phyloP scores from a whole-genome alignment of 1,140 invertebrate species.

The Diabrotica virgifera region DNA sequence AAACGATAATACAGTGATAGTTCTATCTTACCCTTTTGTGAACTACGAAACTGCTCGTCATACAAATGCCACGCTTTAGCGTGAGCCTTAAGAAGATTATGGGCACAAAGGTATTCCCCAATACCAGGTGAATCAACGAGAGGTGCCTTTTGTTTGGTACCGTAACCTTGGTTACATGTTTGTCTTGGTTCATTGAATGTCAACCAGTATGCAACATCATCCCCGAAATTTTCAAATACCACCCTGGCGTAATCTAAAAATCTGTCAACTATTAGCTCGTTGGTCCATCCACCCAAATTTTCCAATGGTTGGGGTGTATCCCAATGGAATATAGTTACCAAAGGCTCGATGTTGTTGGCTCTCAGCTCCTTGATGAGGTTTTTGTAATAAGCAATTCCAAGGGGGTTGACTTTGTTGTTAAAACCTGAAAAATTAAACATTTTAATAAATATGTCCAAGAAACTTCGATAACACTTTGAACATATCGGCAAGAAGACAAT shows the following conservation, averaged over 20 bases:
- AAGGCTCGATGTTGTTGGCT: conserved; percentile 51
- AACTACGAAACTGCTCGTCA: conserved; percentile 31
- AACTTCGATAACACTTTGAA: no score
- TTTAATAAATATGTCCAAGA: no score
- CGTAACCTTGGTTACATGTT: conserved; percentile 37
- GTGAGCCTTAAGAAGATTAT: conserved; percentile 37
- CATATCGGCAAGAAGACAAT: no score
- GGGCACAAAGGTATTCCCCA: conserved; percentile 37
- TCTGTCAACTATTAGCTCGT: conserved; percentile 41
- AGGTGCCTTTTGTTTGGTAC: conserved; percentile 23
- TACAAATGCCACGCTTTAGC: conserved; percentile 38
- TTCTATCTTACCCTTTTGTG: conserved; percentile 25
- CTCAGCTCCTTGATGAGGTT: conserved; percentile 55
- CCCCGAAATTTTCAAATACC: conserved; percentile 34
- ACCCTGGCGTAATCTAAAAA: conserved; percentile 46
- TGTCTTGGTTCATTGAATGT: conserved; percentile 54
- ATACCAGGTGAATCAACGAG: conserved; percentile 35
- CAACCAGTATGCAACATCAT: conserved; percentile 51
- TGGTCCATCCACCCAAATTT: conserved; percentile 55
- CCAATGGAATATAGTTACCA: conserved; percentile 53
- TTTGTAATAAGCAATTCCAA: conserved; percentile 63
- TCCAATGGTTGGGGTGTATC: conserved; percentile 46
- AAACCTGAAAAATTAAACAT: conserved; percentile 19
- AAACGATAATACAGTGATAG: no score
- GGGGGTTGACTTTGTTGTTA: conserved; percentile 54